phyloP scores from a whole-genome alignment of 2,113 vertebrate genomes.

The Poecile atricapillus region DNA sequence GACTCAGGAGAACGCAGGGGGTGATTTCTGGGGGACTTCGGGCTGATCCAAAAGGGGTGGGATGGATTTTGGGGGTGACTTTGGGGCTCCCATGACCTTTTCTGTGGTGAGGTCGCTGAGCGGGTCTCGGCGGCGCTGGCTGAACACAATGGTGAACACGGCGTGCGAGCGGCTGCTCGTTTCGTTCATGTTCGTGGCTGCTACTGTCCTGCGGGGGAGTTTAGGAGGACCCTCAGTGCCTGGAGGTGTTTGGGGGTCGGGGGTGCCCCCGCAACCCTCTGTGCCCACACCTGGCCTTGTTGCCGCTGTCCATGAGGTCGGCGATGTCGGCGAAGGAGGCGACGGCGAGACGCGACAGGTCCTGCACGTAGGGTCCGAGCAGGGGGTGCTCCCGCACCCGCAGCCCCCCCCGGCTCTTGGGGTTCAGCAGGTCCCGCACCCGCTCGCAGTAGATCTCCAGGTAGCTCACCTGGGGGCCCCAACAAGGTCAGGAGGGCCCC shows the following conservation, averaged over 20 bases:
- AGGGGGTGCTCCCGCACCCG: background rate
- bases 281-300: background rate
- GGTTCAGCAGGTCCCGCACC: background rate
- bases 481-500: background rate
- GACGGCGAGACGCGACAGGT: background rate
- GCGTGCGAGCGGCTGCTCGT: background rate
- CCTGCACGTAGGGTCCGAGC: background rate
- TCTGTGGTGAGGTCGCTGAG: background rate
- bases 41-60: no score
- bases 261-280: rapidly evolving
- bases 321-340: background rate
- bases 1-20: rapidly evolving
- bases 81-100: background rate
- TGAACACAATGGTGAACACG: background rate
- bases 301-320: background rate
- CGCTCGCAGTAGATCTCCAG: background rate
- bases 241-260: rapidly evolving
- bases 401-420: background rate
- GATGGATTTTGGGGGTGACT: rapidly evolving
- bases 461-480: background rate
- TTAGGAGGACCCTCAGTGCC: background rate
- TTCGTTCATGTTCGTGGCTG: background rate
- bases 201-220: background rate
- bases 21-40: background rate
- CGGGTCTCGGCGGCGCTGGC: background rate